A percentile compares a stretch with the other conserved stretches of the same genome.
Evolutionary conservation across 2,888 invertebrate genomes (phyloP).

Genomic region (Limenitis camilla): DNA sequence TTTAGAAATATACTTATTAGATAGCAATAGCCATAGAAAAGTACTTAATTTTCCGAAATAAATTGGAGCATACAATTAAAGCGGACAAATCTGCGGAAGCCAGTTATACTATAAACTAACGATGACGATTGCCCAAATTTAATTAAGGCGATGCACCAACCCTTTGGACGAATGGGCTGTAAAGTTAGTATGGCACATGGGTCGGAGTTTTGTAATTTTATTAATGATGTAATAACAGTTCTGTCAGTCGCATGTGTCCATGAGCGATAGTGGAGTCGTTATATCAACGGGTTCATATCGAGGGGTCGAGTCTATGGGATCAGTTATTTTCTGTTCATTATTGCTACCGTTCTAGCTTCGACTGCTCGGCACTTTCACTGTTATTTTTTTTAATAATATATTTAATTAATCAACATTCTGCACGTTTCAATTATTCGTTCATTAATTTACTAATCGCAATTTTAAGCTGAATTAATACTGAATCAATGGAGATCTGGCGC

Average conservation of each 20-base stretch:
- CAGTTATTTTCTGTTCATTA: constrained; percentile 50
- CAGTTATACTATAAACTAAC: constrained; percentile 54
- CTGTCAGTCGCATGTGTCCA: constrained; percentile 71
- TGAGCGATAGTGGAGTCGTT: constrained; percentile 73
- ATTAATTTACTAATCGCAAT: too few species aligned
- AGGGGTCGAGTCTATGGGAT: constrained; percentile 56
- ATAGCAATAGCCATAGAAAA: too few species aligned
- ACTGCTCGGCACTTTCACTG: neutral
- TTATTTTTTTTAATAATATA: too few species aligned
- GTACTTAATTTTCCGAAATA: too few species aligned
- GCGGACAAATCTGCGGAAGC: too few species aligned
- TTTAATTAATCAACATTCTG: too few species aligned
- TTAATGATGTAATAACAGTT: constrained; percentile 75
- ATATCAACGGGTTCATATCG: constrained; percentile 69
- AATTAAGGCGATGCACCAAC: constrained; percentile 57
- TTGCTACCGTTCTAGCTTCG: constrained; percentile 20
- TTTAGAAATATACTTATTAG: too few species aligned
- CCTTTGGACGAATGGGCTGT: constrained; percentile 53
- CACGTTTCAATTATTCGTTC: too few species aligned
- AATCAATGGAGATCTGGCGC: too few species aligned
- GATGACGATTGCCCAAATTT: constrained; percentile 68
- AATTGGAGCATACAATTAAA: too few species aligned
- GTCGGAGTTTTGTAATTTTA: constrained; percentile 73
- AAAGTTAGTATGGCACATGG: constrained; percentile 62
- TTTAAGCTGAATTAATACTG: too few species aligned